Conservation (phyloP, 2,113 vertebrate species). For the Vireo altiloquus region DNA sequence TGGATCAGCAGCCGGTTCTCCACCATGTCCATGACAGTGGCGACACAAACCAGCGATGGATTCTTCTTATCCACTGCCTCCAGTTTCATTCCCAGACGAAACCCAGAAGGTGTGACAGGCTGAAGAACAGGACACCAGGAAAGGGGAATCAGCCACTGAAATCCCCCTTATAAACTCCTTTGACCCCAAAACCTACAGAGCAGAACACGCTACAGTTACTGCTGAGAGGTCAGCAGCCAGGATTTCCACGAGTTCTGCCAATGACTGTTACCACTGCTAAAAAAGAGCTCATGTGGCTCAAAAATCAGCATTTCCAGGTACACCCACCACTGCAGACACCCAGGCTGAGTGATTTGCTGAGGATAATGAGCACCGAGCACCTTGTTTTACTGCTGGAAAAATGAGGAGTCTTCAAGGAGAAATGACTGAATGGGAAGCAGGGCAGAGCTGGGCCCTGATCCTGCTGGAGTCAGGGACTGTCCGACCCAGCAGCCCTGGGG, state of each 20-base stretch:
- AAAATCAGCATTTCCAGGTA: background rate
- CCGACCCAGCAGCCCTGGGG: background rate
- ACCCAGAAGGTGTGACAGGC: constrained; percentile 87
- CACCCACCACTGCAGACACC: background rate
- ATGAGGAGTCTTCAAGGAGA: background rate
- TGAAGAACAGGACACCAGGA: constrained; percentile 16
- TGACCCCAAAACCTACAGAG: background rate
- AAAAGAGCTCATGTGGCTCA: background rate
- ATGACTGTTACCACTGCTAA: background rate
- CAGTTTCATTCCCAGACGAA: constrained; percentile 89
- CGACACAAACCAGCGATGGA: constrained; percentile 82
- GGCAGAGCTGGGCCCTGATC: background rate
- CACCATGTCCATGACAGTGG: constrained; percentile 80
- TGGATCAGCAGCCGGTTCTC: constrained; percentile 88
- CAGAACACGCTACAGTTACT: background rate
- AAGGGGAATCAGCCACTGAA: background rate
- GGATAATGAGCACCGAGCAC: background rate
- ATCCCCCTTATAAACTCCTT: background rate
- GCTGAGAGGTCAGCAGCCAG: background rate
- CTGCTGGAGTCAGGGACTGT: background rate
- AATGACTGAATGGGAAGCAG: background rate
- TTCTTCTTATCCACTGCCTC: constrained; percentile 90
- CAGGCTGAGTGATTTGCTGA: background rate
- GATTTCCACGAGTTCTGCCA: background rate
- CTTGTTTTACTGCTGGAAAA: background rate